These are phyloP conservation scores for Nipponacmea schrenckii DNA, from an alignment of 2,888 invertebrate species.

Conservation along the genomic window DNA sequence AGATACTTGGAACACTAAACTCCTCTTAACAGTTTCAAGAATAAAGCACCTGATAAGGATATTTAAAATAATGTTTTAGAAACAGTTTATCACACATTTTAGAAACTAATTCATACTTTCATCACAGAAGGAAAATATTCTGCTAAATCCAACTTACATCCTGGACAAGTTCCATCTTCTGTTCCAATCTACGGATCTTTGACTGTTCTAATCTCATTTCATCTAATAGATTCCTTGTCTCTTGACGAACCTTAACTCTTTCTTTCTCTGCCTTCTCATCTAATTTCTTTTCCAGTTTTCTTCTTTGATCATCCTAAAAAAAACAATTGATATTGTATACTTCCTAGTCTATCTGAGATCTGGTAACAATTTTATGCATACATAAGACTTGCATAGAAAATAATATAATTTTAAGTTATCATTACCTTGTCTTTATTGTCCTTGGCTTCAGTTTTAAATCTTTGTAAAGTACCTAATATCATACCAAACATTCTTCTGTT, in stretches of 20 bases:
- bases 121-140: too few relatives aligned
- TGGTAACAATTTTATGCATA: background rate
- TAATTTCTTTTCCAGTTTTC: constrained; percentile 90
- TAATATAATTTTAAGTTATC: too few relatives aligned
- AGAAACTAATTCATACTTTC: too few relatives aligned
- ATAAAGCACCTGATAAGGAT: too few relatives aligned
- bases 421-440: constrained; percentile 83
- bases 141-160: constrained; percentile 73
- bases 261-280: constrained; percentile 91
- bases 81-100: too few relatives aligned
- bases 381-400: background rate
- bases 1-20: too few relatives aligned
- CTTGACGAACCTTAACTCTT: constrained; percentile 84
- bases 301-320: constrained; percentile 81
- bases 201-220: constrained; percentile 88
- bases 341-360: background rate
- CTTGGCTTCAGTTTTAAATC: constrained; percentile 94
- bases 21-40: too few relatives aligned
- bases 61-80: too few relatives aligned
- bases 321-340: background rate
- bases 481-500: constrained; percentile 97
- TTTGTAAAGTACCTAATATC: constrained; percentile 91
- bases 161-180: constrained; percentile 87
- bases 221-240: constrained; percentile 85
- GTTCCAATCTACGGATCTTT: constrained; percentile 87